phyloP scores from a whole-genome alignment of 2,797 vertebrate genomes.

The Hoplostethus mediterraneus region DNA sequence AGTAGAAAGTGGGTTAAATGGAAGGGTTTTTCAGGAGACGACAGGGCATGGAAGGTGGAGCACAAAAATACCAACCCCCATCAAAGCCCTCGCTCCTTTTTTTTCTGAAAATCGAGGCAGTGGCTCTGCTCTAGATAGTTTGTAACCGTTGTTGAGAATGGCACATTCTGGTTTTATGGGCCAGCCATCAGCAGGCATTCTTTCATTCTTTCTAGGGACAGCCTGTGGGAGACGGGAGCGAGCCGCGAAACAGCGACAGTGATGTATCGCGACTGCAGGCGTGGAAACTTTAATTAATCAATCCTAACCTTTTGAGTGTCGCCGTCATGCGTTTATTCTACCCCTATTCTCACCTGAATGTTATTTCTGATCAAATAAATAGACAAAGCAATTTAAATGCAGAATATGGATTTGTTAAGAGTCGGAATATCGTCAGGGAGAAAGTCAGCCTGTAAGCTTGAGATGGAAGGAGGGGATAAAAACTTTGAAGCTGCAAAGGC shows the following conservation, averaged over 20 bases:
- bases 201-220: constrained; percentile 11
- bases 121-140: constrained; percentile 36
- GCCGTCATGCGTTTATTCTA: constrained; percentile 25
- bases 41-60: constrained; percentile 47
- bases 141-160: constrained; percentile 47
- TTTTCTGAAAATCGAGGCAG: constrained; percentile 30
- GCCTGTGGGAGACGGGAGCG: constrained; percentile 35
- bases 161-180: constrained; percentile 46
- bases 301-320: constrained; percentile 48
- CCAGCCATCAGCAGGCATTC: constrained; percentile 30
- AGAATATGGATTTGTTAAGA: background rate
- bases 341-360: constrained; percentile 14
- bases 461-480: constrained; percentile 30
- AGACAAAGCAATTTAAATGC: constrained; percentile 38
- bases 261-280: constrained; percentile 41
- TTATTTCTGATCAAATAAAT: constrained; percentile 36
- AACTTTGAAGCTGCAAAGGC: constrained; percentile 55
- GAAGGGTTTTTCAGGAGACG: constrained; percentile 50
- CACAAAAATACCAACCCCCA: constrained; percentile 60
- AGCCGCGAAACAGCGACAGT: constrained; percentile 41
- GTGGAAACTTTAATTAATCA: constrained; percentile 54
- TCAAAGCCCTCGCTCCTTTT: constrained; percentile 37
- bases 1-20: constrained; percentile 54
- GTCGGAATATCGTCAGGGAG: background rate
- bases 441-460: background rate